Evolutionary conservation across 2,888 invertebrate species (phyloP).

Genomic region (Caenorhabditis afra): DNA sequence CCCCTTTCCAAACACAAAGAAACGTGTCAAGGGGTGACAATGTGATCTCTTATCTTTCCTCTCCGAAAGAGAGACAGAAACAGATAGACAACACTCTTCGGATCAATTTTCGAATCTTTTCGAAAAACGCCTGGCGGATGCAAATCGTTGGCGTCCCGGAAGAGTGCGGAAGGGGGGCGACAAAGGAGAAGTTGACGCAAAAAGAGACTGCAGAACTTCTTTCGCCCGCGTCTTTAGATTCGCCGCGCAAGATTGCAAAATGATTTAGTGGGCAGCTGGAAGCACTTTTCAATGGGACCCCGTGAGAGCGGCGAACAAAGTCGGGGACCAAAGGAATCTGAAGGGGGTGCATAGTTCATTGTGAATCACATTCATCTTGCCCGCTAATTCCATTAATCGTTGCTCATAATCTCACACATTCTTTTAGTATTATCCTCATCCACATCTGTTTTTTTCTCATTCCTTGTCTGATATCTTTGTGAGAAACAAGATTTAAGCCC

Average conservation of each 20-base stretch:
- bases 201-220: constrained; percentile 22
- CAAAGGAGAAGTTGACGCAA: constrained; percentile 3
- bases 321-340: not conserved
- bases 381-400: constrained; percentile 4
- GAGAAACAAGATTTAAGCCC: too few relatives aligned
- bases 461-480: too few relatives aligned
- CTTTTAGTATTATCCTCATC: not conserved
- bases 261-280: too few relatives aligned
- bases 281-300: too few relatives aligned
- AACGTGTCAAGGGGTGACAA: not conserved
- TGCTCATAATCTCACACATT: constrained; percentile 13
- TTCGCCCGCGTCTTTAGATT: not conserved
- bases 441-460: not conserved
- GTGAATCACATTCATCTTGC: not conserved
- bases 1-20: not conserved
- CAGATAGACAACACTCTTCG: too few relatives aligned
- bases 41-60: not conserved
- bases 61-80: not conserved
- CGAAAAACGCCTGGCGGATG: constrained; percentile 23
- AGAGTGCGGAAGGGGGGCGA: constrained; percentile 42
- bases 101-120: constrained; percentile 43
- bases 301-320: too few relatives aligned
- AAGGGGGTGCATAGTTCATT: too few relatives aligned
- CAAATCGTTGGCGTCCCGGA: constrained; percentile 40
- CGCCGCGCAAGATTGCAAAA: not conserved